Base-by-base conservation (phyloP, 2,888 invertebrate genomes). In the Agrilus biguttatus region DNA sequence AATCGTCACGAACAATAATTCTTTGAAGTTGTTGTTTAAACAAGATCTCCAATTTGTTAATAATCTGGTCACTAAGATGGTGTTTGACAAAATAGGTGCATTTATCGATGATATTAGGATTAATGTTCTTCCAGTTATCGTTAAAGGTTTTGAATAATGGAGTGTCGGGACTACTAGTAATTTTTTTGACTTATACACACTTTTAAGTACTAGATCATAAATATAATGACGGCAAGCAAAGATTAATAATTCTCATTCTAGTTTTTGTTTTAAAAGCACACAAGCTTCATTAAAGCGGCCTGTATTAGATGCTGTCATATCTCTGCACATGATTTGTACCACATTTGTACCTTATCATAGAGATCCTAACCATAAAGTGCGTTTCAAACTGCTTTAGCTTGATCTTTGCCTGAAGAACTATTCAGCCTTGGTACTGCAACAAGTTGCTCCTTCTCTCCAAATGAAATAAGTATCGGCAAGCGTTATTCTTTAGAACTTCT, bases 401-500 rank as follows among this genome's bases (percentile, higher is more conserved):
- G 51, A 23, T 52, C 48, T 14, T 43, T 49, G 8, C 49, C 51
- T 7, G 50, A 45, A 44, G 51, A 53, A 40, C 41, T 53, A 4
- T 55, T 51, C 43, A 57, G 41, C 49, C 47, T 53, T 32, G 55
- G 53, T 42, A 57, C 53, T 45, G 51, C 52, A 45, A 56, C 38
- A 41, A 55, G 50, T 53, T 58, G 50, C 51, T 53, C 50, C 36
- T 50, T 49, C 34, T 48, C 42, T 42, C 39, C 51, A 49, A 43
- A 49, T 44, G 54, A 51, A 45, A 53, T 50, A 37, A 54, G 21
- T 33, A 53, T 48, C 12, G 46, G 47, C 14, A 52, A 46, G 47
- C 58, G 53, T 57, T 59, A 56, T 58, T 49, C 47, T 49, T 48
- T 51, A 14, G 46, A 46, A 44, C 40, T 53, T 33, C 47, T 40